phyloP scores from a whole-genome alignment of 2,113 vertebrate species.

The Tautogolabrus adspersus region DNA sequence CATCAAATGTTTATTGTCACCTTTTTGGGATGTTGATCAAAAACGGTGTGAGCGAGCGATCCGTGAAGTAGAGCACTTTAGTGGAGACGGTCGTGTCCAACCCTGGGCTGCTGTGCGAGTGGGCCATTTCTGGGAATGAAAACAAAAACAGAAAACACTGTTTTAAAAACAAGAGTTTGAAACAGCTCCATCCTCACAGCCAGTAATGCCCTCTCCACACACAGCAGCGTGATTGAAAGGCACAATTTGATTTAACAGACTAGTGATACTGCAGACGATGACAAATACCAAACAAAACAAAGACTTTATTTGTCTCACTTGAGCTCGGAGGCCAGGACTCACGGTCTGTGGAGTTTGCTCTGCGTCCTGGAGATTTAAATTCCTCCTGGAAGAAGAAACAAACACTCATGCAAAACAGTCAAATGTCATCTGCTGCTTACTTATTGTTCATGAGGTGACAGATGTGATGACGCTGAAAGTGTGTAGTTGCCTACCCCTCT shows the following conservation, averaged over 20 bases:
- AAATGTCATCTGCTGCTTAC: constrained; percentile 20
- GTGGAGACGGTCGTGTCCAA: constrained; percentile 89
- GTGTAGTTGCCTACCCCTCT: constrained; percentile 82
- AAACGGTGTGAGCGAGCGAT: constrained; percentile 96
- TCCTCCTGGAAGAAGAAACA: constrained; percentile 79
- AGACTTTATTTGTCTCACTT: constrained; percentile 85
- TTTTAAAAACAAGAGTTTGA: constrained; percentile 43
- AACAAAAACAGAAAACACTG: constrained; percentile 36
- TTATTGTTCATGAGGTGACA: constrained; percentile 17
- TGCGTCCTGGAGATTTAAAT: constrained; percentile 87
- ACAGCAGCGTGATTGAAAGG: constrained; percentile 15
- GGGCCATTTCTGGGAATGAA: constrained; percentile 88
- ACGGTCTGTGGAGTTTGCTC: constrained; percentile 86
- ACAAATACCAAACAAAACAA: constrained; percentile 53
- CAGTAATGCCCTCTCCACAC: constrained; percentile 1
- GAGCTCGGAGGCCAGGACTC: constrained; percentile 94
- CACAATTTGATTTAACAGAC: constrained; percentile 47
- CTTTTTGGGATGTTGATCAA: constrained; percentile 98
- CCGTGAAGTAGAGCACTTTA: constrained; percentile 98
- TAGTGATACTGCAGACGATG: constrained; percentile 50
- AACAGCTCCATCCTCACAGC: constrained; percentile 20
- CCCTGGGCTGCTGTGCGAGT: constrained; percentile 92
- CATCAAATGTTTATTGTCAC: constrained; percentile 72
- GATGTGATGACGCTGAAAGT: constrained; percentile 11
- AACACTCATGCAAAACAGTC: constrained; percentile 41